Evolutionary conservation across 2,113 vertebrate species (phyloP), one percentile per base, ranked within the genome.

Genomic region (Corythoichthys intestinalis): DNA sequence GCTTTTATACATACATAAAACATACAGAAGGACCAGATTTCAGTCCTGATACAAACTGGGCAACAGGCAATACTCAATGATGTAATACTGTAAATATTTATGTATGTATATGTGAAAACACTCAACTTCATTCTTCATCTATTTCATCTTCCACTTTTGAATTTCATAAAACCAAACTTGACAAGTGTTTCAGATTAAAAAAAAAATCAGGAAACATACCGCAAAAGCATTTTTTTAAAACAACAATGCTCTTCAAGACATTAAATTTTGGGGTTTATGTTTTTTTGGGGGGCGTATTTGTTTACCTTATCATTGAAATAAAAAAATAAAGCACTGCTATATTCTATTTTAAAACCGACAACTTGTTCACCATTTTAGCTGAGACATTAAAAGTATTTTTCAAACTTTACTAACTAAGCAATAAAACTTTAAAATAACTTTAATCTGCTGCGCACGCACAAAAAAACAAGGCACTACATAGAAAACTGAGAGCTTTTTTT

Each of bases 111-210:
- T 59, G 12, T 56, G 11, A 34, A 34, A 56, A 52, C 6, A 52
- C 15, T 15, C 54, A 72, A 3, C 61, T 50, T 79, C 67, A 81
- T 53, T 65, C 60, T 46, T 80, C 73, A 68, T 66, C 14, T 53
- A 15, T 38, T 15, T 59, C 57, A 59, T 62, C 1, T 39, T 35
- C 17, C 60, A 74, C 57, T 56, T 64, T 71, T 66, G 17, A 14
- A 35, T 69, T 70, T 73, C 59, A 62, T 39, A 15, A 13, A 38
- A 53, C 73, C 13, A 6, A 52, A 72, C 50, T 58, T 57, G 38
- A 60, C 68, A 80, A 79, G 66, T 82, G 80, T 87, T 77, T 68
- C 6, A 66, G 73, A 73, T 56, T 39, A 65, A 15, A 7, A 10
- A 38, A 6, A 60, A 28, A 56, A 34, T 34, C 11, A 20, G 20